These are phyloP conservation scores for Bambusicola thoracicus DNA, from an alignment of 2,113 vertebrate genomes.

Conservation along the genomic window DNA sequence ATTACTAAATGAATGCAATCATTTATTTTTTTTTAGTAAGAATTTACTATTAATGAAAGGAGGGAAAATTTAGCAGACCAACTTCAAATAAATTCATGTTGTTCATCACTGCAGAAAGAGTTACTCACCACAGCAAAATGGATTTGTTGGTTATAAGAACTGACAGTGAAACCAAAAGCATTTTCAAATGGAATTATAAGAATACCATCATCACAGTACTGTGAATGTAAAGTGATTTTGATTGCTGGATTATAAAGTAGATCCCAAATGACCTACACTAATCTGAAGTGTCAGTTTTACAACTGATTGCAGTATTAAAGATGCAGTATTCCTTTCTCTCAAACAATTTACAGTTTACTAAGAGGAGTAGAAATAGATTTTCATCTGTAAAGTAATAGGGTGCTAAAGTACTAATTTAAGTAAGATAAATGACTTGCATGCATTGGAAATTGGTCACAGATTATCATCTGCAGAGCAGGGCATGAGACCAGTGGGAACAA, in stretches of 20 bases:
- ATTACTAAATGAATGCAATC: background rate
- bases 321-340: conserved; percentile 12
- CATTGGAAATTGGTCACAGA: background rate
- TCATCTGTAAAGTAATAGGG: background rate
- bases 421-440: background rate
- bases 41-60: background rate
- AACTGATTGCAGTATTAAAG: conserved; percentile 3
- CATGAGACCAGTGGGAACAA: background rate
- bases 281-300: conserved; percentile 51
- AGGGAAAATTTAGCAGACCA: background rate
- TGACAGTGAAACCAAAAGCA: conserved; percentile 58
- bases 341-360: conserved; percentile 14
- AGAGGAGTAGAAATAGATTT: conserved; percentile 3
- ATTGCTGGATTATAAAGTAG: conserved; percentile 48
- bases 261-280: conserved; percentile 23
- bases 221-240: conserved; percentile 49
- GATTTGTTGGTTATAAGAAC: conserved; percentile 56
- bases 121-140: conserved; percentile 50
- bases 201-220: background rate
- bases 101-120: background rate
- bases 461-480: background rate
- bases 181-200: conserved; percentile 61
- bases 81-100: conserved; percentile 8
- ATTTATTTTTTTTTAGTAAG: background rate
- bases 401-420: background rate